phyloP scores from a whole-genome alignment of 2,888 invertebrate species.

The Tetropium fuscum region DNA sequence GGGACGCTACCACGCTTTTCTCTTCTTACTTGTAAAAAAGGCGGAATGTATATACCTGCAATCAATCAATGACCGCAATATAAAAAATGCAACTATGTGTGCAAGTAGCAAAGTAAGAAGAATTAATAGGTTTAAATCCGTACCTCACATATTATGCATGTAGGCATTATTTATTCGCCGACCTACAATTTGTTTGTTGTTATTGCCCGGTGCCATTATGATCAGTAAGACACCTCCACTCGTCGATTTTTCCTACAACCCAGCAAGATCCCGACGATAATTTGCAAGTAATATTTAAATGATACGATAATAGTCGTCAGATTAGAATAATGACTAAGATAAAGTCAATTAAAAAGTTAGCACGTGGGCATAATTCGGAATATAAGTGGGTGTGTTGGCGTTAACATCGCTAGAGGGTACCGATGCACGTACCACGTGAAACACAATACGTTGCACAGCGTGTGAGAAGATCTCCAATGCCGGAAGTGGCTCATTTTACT shows the following conservation, averaged over 20 bases:
- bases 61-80: too few relatives aligned
- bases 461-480: slow-evolving; percentile 11
- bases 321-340: slow-evolving; percentile 51
- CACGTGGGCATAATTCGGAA: slow-evolving; percentile 47
- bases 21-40: too few relatives aligned
- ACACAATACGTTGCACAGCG: slow-evolving; percentile 13
- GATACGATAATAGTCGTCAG: slow-evolving; percentile 45
- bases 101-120: too few relatives aligned
- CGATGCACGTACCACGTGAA: slow-evolving; percentile 32
- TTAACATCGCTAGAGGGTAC: slow-evolving; percentile 27
- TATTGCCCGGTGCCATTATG: slow-evolving; percentile 11
- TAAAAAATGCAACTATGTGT: too few relatives aligned
- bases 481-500: too few relatives aligned
- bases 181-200: slow-evolving; percentile 6
- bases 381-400: slow-evolving; percentile 36
- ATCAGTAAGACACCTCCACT: slow-evolving; percentile 12
- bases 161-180: neutral
- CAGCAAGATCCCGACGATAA: slow-evolving; percentile 14
- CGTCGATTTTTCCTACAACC: slow-evolving; percentile 6
- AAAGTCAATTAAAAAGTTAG: slow-evolving; percentile 51
- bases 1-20: too few relatives aligned
- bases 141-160: neutral
- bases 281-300: slow-evolving; percentile 38
- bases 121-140: too few relatives aligned
- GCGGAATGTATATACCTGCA: too few relatives aligned